Evolutionary conservation across 2,888 invertebrate species (phyloP).

Genomic region (Hybos culiciformis): DNA sequence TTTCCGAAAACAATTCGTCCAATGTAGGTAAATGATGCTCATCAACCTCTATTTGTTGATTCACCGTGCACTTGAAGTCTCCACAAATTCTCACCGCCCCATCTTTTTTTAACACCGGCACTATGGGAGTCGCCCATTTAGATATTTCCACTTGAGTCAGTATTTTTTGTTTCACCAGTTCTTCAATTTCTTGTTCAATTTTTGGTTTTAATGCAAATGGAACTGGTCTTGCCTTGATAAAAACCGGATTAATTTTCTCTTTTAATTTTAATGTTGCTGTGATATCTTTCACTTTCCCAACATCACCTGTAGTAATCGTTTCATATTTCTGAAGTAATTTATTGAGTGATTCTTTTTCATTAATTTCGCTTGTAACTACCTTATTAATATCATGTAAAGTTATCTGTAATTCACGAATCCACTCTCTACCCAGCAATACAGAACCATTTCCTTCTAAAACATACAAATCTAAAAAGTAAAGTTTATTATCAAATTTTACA

Average conservation of each 20-base stretch:
- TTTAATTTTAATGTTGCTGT: constrained; percentile 14
- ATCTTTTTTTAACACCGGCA: constrained; percentile 21
- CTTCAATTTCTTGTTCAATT: constrained; percentile 15
- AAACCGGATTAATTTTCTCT: constrained; percentile 13
- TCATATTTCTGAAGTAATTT: neutral
- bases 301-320: neutral
- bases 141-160: constrained; percentile 17
- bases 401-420: neutral
- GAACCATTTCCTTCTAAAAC: neutral
- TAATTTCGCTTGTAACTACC: too few species aligned
- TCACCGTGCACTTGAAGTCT: constrained; percentile 18
- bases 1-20: constrained; percentile 16
- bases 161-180: constrained; percentile 10
- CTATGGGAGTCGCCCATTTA: constrained; percentile 25
- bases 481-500: neutral
- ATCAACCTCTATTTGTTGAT: constrained; percentile 18
- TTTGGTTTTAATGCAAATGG: constrained; percentile 16
- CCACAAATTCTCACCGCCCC: constrained; percentile 17
- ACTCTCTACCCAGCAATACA: constrained; percentile 1
- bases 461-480: neutral
- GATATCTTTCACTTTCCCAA: constrained; percentile 8
- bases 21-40: constrained; percentile 19
- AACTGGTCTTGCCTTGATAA: constrained; percentile 16
- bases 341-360: neutral
- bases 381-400: neutral